Evolutionary conservation across 2,113 vertebrate genomes (phyloP), one percentile per base, ranked within the genome.

Genomic region (Pelobates fuscus): DNA sequence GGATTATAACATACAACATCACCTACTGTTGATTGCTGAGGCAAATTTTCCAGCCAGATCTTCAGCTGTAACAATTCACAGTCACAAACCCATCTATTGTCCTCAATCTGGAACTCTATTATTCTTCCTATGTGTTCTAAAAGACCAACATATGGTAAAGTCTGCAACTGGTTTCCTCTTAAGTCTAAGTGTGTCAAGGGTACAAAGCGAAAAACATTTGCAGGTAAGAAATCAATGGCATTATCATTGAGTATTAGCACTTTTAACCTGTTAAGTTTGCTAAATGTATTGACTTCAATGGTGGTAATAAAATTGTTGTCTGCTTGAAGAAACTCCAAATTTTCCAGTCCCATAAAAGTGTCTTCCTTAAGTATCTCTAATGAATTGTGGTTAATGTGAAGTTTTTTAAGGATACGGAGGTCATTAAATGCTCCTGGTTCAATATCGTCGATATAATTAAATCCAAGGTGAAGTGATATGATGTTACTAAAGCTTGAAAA

Each of bases 371-470:
- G 90, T 62, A 91, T 94, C 83, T 96, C 93, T 70, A 99, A 90
- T 77, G 94, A 98, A 88, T 99, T 99, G 84, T 98, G 96, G 89
- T 99, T 99, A 85, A 99, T 97, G 83, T 98, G 96, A 80, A 99
- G 92, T 83, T 98, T 94, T 60, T 93, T 98, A 79, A 99, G 92
- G 52, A 93, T 93, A 30, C 89, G 86, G 8, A 99, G 92, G 63
- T 92, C 85, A 79, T 91, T 93, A 78, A 99, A 99, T 82, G 96
- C 92, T 60, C 96, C 95, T 41, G 94, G 90, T 83, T 98, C 95
- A 81, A 99, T 92, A 88, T 96, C 94, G 82, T 94, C 94, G 80
- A 99, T 95, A 82, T 95, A 95, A 86, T 99, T 99, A 87, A 93
- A 94, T 78, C 96, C 96, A 7, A 99, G 93, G 84, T 98, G 95